These are phyloP conservation scores for Eidolon helvum DNA, from an alignment of 2,113 vertebrate species.

Conservation along the genomic window DNA sequence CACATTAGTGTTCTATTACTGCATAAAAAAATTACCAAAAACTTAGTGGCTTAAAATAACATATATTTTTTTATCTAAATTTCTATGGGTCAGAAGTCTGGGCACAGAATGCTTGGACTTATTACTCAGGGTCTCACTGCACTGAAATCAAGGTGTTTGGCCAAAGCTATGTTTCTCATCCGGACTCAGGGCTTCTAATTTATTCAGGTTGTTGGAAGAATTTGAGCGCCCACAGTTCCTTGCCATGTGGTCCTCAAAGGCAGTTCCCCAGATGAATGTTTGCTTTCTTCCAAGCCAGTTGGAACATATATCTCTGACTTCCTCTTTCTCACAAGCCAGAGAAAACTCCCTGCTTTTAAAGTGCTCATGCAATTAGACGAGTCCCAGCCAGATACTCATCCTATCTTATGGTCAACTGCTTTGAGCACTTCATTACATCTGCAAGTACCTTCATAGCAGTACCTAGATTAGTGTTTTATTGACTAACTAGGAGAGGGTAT, in stretches of 20 bases:
- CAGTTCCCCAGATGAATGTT: background rate
- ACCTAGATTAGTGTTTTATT: slow-evolving; percentile 13
- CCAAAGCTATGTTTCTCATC: background rate
- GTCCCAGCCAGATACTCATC: background rate
- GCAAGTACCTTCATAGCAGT: background rate
- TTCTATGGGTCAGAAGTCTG: background rate
- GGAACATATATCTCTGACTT: background rate
- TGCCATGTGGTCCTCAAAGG: background rate
- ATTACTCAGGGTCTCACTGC: background rate
- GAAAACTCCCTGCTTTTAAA: slow-evolving; percentile 24
- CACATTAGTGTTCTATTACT: slow-evolving; percentile 19
- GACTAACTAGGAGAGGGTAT: background rate
- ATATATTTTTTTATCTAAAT: background rate
- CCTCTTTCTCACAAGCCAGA: background rate
- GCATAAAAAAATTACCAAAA: background rate
- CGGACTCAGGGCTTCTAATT: background rate
- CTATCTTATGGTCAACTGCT: background rate
- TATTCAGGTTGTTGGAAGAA: background rate
- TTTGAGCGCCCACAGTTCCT: background rate
- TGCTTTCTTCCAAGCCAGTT: slow-evolving; percentile 6
- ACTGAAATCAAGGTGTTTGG: background rate
- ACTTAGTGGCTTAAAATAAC: slow-evolving; percentile 12
- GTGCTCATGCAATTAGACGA: background rate
- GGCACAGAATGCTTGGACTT: background rate
- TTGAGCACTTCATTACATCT: slow-evolving; percentile 18